Evolutionary conservation across 2,888 invertebrate genomes (phyloP), one percentile per base, ranked within the genome.

Genomic region (Spisula solida): DNA sequence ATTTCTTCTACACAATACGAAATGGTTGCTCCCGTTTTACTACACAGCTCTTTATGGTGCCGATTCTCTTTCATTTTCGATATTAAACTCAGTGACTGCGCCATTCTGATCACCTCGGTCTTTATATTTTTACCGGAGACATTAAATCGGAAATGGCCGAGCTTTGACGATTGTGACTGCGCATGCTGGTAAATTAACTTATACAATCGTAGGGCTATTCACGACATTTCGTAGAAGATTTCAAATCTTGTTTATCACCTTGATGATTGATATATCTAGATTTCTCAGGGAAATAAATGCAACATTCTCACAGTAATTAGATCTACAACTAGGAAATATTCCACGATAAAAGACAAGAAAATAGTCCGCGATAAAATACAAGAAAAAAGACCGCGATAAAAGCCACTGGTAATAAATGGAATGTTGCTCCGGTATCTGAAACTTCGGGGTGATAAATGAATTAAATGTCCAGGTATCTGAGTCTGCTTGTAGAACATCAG

Each of bases 1-100:
- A 66, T 66, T 66, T n/a, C 60, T 4, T 66, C 60, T n/a, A 66
- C 60, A 66, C 25, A 66, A 66, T 66, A 66, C 60, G 25, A 66
- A 66, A 66, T 25, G 60, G 60, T 25, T 25, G 60, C 60, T 25
- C 60, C n/a, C n/a, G 2, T 25, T 66, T 66, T 25, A 66, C 8
- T 66, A 66, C 60, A 10, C 60, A n/a, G 12, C n/a, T 4, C 0
- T 66, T 66, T 66, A 66, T 8, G 20, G 12, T 66, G n/a, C 10
- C 10, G n/a, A 66, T 66, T n/a, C 51, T 66, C 25, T 66, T 66
- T 60, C n/a, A 25, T 66, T 51, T 25, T n/a, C 60, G 25, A 20
- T n/a, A 66, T 66, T 66, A 66, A 66, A 66, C 80, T 14, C 6
- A 55, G 16, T 48, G 81, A 81, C 29, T 31, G 31, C 81, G 55